These are phyloP conservation scores for Microctonus aethiopoides DNA, from an alignment of 2,888 invertebrate species.

Conservation along the genomic window DNA sequence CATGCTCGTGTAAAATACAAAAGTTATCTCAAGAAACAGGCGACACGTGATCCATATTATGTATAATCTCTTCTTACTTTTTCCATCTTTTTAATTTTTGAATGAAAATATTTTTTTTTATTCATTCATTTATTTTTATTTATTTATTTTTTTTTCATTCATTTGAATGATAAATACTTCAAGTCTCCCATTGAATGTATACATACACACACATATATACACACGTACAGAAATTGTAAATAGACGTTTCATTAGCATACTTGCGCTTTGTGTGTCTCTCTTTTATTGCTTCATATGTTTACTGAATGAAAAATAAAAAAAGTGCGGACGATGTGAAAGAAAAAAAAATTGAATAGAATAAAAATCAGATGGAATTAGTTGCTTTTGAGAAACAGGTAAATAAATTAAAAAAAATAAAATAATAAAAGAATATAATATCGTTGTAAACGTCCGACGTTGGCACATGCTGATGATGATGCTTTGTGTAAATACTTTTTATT, in stretches of 20 bases:
- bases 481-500: conserved; percentile 28
- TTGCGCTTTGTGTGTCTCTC: too few species aligned
- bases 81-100: not conserved
- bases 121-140: too few species aligned
- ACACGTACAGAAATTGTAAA: not conserved
- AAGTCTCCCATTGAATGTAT: too few species aligned
- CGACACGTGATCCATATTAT: not conserved
- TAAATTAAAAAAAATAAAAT: not conserved
- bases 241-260: too few species aligned
- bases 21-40: not conserved
- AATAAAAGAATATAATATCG: too few species aligned
- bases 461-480: conserved; percentile 2
- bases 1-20: not conserved
- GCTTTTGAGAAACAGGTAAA: not conserved
- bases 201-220: too few species aligned
- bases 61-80: not conserved
- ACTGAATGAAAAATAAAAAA: too few species aligned
- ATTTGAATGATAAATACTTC: too few species aligned
- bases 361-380: not conserved
- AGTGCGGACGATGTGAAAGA: not conserved
- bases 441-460: conserved; percentile 18
- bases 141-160: too few species aligned
- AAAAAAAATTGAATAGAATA: not conserved
- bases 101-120: not conserved
- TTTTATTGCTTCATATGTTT: too few species aligned